Evolutionary conservation across 2,113 vertebrate genomes (phyloP).

Genomic region (Thalassarche chlororhynchos): DNA sequence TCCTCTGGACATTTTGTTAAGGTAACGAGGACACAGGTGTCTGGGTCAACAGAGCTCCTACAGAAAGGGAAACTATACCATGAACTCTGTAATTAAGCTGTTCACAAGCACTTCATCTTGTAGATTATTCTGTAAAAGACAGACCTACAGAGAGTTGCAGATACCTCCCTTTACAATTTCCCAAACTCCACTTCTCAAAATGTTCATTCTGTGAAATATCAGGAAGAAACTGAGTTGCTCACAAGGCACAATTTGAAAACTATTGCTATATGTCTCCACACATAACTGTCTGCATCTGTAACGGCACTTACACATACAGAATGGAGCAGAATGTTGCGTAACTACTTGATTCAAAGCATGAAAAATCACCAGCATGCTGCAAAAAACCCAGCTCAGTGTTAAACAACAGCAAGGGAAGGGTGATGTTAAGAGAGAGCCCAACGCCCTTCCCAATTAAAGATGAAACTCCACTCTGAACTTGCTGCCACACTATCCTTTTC

Average conservation of each 20-base stretch:
- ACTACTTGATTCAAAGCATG: background rate
- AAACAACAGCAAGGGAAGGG: background rate
- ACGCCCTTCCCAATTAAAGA: background rate
- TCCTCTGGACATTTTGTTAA: background rate
- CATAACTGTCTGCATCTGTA: background rate
- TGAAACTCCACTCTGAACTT: background rate
- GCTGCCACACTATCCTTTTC: background rate
- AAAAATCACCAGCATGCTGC: background rate
- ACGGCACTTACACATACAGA: background rate
- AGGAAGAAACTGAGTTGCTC: background rate
- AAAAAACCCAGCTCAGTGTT: background rate
- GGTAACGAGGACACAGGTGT: background rate
- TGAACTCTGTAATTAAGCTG: background rate
- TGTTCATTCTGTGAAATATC: background rate
- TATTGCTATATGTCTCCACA: background rate
- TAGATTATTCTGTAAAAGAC: background rate
- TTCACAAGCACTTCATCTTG: background rate
- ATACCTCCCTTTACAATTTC: background rate
- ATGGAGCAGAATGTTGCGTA: background rate
- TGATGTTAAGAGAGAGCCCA: background rate
- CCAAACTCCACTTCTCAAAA: background rate
- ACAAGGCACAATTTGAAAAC: background rate
- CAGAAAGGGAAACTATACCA: background rate
- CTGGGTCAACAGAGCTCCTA: background rate
- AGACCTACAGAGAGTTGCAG: background rate